A percentile compares a stretch with the other conserved stretches of the same genome.
Evolutionary conservation across 2,888 invertebrate species (phyloP).

Genomic region (Stenoptilia bipunctidactyla): DNA sequence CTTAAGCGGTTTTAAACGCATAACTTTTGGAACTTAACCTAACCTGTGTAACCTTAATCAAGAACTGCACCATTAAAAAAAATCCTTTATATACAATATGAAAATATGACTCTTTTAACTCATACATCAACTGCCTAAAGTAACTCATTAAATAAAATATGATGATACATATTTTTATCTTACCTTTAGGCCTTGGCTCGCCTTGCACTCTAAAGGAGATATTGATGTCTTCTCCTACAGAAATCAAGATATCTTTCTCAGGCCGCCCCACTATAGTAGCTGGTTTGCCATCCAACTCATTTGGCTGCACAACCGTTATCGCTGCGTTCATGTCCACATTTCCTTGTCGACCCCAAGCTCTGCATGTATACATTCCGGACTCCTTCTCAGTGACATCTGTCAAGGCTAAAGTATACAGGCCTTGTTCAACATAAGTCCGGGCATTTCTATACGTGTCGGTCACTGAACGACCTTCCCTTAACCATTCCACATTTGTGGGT

Average conservation of each 20-base stretch:
- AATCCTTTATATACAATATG: too few species aligned
- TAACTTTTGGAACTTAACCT: too few species aligned
- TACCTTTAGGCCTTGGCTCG: conserved; percentile 89
- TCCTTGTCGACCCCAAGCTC: conserved; percentile 81
- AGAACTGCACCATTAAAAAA: too few species aligned
- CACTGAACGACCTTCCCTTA: conserved; percentile 73
- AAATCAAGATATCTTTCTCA: conserved; percentile 80
- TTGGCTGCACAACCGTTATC: conserved; percentile 76
- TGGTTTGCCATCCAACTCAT: conserved; percentile 76
- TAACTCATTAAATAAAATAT: too few species aligned
- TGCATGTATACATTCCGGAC: conserved; percentile 82
- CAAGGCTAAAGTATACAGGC: conserved; percentile 80
- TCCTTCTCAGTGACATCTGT: conserved; percentile 80
- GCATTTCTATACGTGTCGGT: conserved; percentile 73
- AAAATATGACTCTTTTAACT: too few species aligned
- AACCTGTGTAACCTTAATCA: too few species aligned
- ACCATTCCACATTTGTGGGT: conserved; percentile 83
- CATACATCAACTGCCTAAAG: too few species aligned
- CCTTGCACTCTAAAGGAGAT: conserved; percentile 86
- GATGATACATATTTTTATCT: too few species aligned
- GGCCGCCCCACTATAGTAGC: conserved; percentile 85
- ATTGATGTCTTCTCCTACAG: conserved; percentile 84
- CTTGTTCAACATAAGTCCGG: conserved; percentile 75
- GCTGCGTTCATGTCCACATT: conserved; percentile 80
- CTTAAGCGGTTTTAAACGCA: too few species aligned